Base-by-base conservation (phyloP, 1,140 invertebrate species). In the Trigoniulus corallinus region DNA sequence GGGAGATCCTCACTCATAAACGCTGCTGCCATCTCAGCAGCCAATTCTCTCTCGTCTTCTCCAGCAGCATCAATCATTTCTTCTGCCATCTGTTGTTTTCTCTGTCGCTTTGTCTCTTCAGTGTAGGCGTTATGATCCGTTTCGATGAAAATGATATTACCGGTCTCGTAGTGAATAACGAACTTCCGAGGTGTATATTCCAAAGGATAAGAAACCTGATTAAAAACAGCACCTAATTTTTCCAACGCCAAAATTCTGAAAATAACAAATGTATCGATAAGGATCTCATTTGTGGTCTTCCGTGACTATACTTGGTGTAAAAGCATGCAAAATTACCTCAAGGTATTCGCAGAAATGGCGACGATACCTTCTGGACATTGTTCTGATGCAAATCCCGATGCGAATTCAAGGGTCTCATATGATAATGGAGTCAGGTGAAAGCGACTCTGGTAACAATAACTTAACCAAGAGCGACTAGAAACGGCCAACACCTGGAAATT, bases 331-430 rank as follows among this genome's bases (percentile, higher is more conserved):
- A 56, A 53, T 23, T 53, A 72, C 72, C 92, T 77, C 24, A 99
- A 70, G 0, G 94, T 98, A 61, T 98, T 98, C 0, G 88, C 88
- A 0, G 93, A 95, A 66, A 99, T 98, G 0, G 96, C 95, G 4
- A 99, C 96, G 57, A 99, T 95, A 56, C 94, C 96, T 69, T 99
- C 96, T 1, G 92, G 89, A 74, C 95, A 99, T 67, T 99, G 95
- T 68, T 98, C 94, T 52, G 91, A 96, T 51, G 89, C 89, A 64
- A 98, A 99, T 12, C 93, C 92, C 0, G 92, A 93, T 0, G 96
- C 95, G 72, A 94, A 97, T 64, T 98, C 96, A 21, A 99, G 67
- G 43, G 85, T 85, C 68, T 97, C 92, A 62, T 97, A 98, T 0
- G 91, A 96, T 0, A 98, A 65, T 1, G 94, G 93, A 0, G 93